These are phyloP conservation scores for Cryptops parisi DNA, from an alignment of 2,888 invertebrate species.

Conservation along the genomic window DNA sequence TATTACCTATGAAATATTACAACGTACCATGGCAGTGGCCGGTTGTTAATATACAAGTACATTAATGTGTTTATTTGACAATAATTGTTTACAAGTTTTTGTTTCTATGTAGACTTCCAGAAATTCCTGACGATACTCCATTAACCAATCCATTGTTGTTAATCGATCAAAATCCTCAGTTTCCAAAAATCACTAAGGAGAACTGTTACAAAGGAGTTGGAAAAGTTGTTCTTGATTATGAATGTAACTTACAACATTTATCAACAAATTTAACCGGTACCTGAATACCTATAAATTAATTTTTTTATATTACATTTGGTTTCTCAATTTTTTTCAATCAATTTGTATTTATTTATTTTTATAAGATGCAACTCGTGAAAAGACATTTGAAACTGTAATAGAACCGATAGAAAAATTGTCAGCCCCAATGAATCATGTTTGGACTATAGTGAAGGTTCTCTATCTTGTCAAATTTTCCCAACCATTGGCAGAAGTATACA, in stretches of 20 bases:
- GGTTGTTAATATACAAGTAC: too few relatives aligned
- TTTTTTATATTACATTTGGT: conserved; percentile 13
- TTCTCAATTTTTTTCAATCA: background rate
- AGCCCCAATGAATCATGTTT: conserved; percentile 60
- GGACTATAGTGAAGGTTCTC: conserved; percentile 72
- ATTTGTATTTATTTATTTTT: conserved; percentile 1
- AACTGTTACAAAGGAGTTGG: conserved; percentile 72
- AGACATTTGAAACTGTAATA: conserved; percentile 52
- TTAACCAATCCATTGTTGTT: conserved; percentile 59
- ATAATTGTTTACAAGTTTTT: background rate
- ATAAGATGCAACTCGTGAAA: conserved; percentile 31
- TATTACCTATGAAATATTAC: too few relatives aligned
- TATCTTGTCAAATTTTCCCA: conserved; percentile 50
- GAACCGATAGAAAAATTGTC: conserved; percentile 58
- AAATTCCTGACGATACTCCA: conserved; percentile 49
- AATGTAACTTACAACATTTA: conserved; percentile 53
- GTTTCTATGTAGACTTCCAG: conserved; percentile 34
- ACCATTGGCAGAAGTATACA: conserved; percentile 24
- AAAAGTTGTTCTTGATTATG: conserved; percentile 64
- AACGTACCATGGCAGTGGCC: too few relatives aligned
- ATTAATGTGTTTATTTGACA: too few relatives aligned
- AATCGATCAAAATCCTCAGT: conserved; percentile 59
- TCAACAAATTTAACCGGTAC: conserved; percentile 43
- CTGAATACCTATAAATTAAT: conserved; percentile 12
- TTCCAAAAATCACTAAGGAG: conserved; percentile 62